Evolutionary conservation across 2,888 invertebrate species (phyloP).

Genomic region (Pterostichus niger): DNA sequence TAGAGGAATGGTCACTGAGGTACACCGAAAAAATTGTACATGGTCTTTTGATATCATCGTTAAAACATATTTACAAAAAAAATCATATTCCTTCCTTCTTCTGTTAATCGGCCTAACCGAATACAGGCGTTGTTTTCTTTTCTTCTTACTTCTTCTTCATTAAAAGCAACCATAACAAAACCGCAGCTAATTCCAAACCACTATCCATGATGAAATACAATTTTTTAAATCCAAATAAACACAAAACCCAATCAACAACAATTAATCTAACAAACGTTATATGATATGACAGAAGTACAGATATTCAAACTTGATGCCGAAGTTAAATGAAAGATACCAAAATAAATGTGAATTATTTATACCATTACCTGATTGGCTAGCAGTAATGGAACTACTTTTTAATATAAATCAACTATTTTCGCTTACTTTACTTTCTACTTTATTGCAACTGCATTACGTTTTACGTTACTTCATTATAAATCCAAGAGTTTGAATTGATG

Average conservation of each 20-base stretch:
- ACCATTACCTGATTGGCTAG: too few species aligned
- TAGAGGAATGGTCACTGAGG: background rate
- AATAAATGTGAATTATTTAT: too few species aligned
- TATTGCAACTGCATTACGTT: background rate
- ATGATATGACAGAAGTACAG: too few species aligned
- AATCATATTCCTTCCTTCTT: background rate
- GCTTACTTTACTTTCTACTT: background rate
- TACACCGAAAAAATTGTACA: background rate
- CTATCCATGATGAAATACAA: conserved; percentile 1
- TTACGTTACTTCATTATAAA: background rate
- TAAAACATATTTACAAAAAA: background rate
- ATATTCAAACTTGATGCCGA: too few species aligned
- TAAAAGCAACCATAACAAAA: background rate
- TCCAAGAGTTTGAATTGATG: too few species aligned
- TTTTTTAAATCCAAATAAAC: background rate
- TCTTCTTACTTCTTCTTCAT: background rate
- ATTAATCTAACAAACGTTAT: too few species aligned
- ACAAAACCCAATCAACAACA: background rate
- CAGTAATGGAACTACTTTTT: too few species aligned
- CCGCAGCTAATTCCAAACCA: background rate
- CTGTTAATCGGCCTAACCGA: background rate
- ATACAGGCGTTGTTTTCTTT: background rate
- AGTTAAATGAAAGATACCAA: too few species aligned
- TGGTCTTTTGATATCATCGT: background rate
- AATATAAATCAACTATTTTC: background rate